phyloP scores from a whole-genome alignment of 64 coral and sea anemone genomes.

The Acropora yongei region DNA sequence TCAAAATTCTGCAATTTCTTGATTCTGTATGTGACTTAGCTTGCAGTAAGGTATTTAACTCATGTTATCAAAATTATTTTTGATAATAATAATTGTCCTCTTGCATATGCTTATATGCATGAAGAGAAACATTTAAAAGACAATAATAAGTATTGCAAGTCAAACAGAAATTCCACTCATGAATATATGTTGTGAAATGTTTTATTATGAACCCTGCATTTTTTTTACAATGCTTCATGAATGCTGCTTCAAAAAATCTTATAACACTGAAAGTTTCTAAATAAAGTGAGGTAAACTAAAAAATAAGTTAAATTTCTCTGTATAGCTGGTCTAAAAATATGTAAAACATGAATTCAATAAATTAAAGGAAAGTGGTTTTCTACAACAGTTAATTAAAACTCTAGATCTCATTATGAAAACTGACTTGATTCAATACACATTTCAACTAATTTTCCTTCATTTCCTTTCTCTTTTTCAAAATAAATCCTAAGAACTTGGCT shows the following conservation, averaged over 20 bases:
- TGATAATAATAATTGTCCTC: neutral
- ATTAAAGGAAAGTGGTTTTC: too few relatives aligned
- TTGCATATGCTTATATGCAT: neutral
- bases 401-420: too few relatives aligned
- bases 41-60: neutral
- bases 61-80: neutral
- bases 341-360: too few relatives aligned
- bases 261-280: neutral
- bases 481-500: too few relatives aligned
- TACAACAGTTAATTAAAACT: too few relatives aligned
- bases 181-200: neutral
- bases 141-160: neutral
- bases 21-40: neutral
- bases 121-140: too few relatives aligned
- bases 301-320: neutral
- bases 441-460: too few relatives aligned
- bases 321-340: neutral
- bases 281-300: neutral
- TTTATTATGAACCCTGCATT: neutral
- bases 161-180: neutral
- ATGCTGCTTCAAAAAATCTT: too few relatives aligned
- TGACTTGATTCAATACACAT: too few relatives aligned
- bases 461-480: too few relatives aligned
- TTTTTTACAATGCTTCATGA: neutral
- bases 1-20: neutral